phyloP scores from a whole-genome alignment of 2,797 vertebrate genomes.

The Knipowitschia caucasica region DNA sequence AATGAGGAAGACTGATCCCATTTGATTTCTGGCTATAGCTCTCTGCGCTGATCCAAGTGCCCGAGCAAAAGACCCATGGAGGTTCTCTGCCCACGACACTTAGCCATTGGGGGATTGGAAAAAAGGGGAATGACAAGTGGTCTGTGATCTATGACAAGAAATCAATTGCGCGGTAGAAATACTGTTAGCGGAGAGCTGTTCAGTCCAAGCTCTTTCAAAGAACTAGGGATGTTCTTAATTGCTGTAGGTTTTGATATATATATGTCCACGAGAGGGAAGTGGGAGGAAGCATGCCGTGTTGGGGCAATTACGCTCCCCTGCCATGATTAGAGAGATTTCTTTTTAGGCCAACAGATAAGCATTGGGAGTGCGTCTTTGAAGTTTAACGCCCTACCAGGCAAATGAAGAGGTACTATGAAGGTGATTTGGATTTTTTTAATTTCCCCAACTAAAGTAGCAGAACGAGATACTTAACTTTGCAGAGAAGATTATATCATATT shows the following conservation, averaged over 20 bases:
- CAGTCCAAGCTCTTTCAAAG: slow-evolving; percentile 59
- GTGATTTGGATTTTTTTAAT: slow-evolving; percentile 36
- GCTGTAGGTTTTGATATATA: slow-evolving; percentile 68
- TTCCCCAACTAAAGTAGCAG: too few relatives aligned
- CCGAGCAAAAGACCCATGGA: slow-evolving; percentile 76
- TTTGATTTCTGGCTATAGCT: slow-evolving; percentile 74
- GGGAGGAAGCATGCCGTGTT: slow-evolving; percentile 35
- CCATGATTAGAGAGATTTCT: slow-evolving; percentile 73
- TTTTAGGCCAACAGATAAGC: slow-evolving; percentile 70
- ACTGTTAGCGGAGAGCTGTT: slow-evolving; percentile 56
- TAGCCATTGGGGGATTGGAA: slow-evolving; percentile 71
- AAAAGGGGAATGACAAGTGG: slow-evolving; percentile 69
- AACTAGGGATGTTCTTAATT: slow-evolving; percentile 70
- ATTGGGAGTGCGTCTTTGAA: slow-evolving; percentile 77
- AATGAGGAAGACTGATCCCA: slow-evolving; percentile 66
- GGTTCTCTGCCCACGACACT: slow-evolving; percentile 66
- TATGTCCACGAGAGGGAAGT: slow-evolving; percentile 47
- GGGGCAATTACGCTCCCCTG: slow-evolving; percentile 64
- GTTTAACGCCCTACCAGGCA: slow-evolving; percentile 70
- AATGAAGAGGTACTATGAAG: slow-evolving; percentile 72
- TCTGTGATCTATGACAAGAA: slow-evolving; percentile 78
- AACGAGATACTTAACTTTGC: too few relatives aligned
- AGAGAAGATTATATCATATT: too few relatives aligned
- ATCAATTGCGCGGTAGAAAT: slow-evolving; percentile 77
- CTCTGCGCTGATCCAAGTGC: slow-evolving; percentile 56